Evolutionary conservation across 2,113 vertebrate genomes (phyloP).

Genomic region (Dolichallabes microphthalmus): DNA sequence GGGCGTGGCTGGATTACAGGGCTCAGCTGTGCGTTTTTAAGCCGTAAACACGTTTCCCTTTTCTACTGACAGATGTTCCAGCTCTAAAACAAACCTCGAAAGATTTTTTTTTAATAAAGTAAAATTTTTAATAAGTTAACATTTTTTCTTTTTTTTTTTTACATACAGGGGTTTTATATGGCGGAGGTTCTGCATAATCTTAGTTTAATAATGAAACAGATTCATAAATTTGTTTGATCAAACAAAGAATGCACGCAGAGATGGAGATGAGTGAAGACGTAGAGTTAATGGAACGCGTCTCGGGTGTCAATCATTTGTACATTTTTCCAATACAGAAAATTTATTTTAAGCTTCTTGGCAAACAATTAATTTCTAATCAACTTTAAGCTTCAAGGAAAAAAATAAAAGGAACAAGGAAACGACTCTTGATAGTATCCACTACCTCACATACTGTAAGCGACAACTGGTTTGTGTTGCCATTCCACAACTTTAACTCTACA

Average conservation of each 20-base stretch:
- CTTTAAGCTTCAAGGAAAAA: background rate
- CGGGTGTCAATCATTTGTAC: background rate
- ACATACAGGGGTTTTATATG: background rate
- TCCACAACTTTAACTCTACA: background rate
- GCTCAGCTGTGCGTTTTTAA: conserved; percentile 47
- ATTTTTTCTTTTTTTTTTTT: background rate
- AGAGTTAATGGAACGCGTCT: background rate
- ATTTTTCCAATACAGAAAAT: background rate
- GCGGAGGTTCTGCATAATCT: background rate
- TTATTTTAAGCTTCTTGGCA: background rate
- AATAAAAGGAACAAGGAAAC: too few species aligned
- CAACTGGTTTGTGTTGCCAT: background rate
- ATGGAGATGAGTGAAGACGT: background rate
- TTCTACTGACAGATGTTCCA: background rate
- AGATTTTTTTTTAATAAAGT: too few species aligned
- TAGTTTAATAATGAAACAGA: background rate
- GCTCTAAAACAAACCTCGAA: background rate
- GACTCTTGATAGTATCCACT: background rate
- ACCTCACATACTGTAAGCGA: background rate
- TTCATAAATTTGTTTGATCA: background rate
- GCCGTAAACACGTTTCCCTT: conserved; percentile 41
- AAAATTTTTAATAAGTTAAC: too few species aligned
- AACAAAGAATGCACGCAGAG: background rate
- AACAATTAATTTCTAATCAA: background rate
- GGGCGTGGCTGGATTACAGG: conserved; percentile 69